Conservation (phyloP, 35 echinoderm and acorn worm species). For the Eucidaris tribuloides region DNA sequence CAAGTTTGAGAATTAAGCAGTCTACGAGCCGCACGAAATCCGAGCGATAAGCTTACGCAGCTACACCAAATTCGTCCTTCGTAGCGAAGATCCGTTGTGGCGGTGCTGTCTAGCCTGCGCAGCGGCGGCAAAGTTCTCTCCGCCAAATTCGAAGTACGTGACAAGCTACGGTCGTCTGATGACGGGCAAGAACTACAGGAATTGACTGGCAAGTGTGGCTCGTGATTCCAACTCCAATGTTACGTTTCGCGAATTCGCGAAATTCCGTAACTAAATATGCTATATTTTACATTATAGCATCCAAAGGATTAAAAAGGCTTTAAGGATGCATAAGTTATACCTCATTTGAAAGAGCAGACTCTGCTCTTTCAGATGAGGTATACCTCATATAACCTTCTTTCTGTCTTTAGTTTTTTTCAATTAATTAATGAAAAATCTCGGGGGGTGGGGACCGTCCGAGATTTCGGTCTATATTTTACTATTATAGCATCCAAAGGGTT, state of each 20-base stretch:
- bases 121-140: constrained; percentile 42
- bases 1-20: not conserved
- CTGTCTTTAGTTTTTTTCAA: too few relatives aligned
- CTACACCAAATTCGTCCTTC: constrained; percentile 61
- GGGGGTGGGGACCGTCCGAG: too few relatives aligned
- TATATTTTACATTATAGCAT: too few relatives aligned
- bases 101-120: constrained; percentile 48
- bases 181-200: not conserved
- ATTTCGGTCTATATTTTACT: too few relatives aligned
- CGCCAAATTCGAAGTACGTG: not conserved
- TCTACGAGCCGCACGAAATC: constrained; percentile 21
- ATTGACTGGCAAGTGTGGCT: not conserved
- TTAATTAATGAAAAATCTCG: too few relatives aligned
- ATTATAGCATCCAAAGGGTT: too few relatives aligned
- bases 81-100: constrained; percentile 34
- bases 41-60: not conserved
- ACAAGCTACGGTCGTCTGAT: not conserved
- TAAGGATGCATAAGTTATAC: too few relatives aligned
- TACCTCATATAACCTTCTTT: too few relatives aligned
- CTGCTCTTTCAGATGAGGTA: too few relatives aligned
- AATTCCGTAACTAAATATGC: not conserved
- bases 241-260: constrained; percentile 31
- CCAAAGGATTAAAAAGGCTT: too few relatives aligned
- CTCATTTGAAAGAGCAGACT: too few relatives aligned
- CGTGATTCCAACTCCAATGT: not conserved